Percentiles rank a stretch among this genome's conserved stretches.
These are phyloP conservation scores for Bucorvus abyssinicus DNA, from an alignment of 2,797 vertebrate genomes.

Conservation along the genomic window DNA sequence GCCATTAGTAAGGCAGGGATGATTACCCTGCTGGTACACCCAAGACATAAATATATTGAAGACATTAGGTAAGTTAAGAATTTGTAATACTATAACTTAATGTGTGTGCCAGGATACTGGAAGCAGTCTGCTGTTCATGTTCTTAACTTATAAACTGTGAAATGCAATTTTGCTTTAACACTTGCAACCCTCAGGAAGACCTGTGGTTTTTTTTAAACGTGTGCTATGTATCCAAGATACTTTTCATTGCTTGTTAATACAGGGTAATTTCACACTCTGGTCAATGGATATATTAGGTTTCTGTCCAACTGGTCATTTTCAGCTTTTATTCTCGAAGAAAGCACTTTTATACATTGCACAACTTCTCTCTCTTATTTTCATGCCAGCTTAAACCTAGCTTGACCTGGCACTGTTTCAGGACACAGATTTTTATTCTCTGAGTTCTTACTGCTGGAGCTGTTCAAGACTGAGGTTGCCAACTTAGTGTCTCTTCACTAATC, in stretches of 20 bases:
- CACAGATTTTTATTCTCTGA: slow-evolving; percentile 21
- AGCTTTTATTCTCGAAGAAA: background rate
- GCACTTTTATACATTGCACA: background rate
- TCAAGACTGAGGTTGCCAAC: background rate
- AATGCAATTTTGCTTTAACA: background rate
- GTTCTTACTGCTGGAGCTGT: background rate
- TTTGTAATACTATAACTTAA: background rate
- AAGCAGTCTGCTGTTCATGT: background rate
- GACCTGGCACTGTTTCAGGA: background rate
- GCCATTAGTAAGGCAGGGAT: background rate
- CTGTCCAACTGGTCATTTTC: background rate
- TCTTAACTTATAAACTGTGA: background rate
- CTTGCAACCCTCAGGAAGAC: background rate
- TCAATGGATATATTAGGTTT: background rate
- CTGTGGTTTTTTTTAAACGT: background rate
- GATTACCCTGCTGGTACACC: background rate
- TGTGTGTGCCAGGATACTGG: background rate
- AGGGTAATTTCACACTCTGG: background rate
- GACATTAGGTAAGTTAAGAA: background rate
- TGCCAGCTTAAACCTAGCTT: slow-evolving; percentile 13
- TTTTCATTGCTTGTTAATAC: background rate
- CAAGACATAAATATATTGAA: slow-evolving; percentile 8
- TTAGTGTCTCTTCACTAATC: background rate
- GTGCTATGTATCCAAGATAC: background rate
- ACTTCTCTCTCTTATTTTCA: background rate